Conservation (phyloP, 2,113 vertebrate species). For the Cynopterus brachyotis region DNA sequence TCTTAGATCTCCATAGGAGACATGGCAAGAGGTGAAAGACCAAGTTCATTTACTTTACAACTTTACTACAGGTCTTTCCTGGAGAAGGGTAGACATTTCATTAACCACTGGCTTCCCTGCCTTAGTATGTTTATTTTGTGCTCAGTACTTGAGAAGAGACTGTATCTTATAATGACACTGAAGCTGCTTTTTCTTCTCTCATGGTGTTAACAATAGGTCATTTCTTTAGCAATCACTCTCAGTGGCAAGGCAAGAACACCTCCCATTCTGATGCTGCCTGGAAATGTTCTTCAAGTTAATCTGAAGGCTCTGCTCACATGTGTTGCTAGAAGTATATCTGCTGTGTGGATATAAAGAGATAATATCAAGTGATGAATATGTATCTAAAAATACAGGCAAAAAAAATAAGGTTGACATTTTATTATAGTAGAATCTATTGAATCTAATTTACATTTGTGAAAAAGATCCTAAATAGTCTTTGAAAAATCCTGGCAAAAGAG, state of each 20-base stretch:
- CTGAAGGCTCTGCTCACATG: background rate
- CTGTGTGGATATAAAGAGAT: slow-evolving; percentile 13
- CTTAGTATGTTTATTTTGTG: background rate
- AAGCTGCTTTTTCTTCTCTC: background rate
- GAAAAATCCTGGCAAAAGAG: slow-evolving; percentile 12
- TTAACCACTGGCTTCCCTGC: background rate
- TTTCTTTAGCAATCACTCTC: slow-evolving; percentile 23
- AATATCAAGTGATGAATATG: slow-evolving; percentile 60
- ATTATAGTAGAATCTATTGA: slow-evolving; percentile 51
- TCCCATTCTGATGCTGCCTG: background rate
- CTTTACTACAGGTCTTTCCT: background rate
- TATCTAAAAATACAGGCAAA: slow-evolving; percentile 46
- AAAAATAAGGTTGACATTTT: slow-evolving; percentile 51
- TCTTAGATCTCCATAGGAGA: background rate
- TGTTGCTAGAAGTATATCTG: background rate
- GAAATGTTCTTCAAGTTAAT: background rate
- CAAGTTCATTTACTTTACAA: background rate
- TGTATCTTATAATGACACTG: background rate
- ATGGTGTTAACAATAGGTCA: background rate
- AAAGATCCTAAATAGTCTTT: slow-evolving; percentile 50
- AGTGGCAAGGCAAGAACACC: background rate
- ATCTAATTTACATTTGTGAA: slow-evolving; percentile 65
- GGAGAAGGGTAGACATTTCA: background rate
- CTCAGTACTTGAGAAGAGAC: slow-evolving; percentile 1
- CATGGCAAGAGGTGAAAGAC: background rate